Evolutionary conservation across 2,888 invertebrate genomes (phyloP).

Genomic region (Machimus atricapillus): DNA sequence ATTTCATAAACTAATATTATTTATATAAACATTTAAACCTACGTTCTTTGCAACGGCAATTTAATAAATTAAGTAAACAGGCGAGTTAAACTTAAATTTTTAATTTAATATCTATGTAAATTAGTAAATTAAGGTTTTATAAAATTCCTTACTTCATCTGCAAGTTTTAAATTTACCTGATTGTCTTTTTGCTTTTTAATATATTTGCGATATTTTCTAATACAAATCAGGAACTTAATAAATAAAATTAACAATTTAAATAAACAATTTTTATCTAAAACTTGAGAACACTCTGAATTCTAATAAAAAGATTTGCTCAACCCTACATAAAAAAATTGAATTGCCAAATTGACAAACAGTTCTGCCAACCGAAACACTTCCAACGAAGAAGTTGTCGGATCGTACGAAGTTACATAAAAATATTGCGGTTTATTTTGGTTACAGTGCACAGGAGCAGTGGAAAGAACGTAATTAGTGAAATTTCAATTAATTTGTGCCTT

Average conservation of each 20-base stretch:
- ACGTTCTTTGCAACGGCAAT: too few relatives aligned
- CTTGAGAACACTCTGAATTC: not conserved
- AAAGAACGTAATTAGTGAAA: not conserved
- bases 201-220: too few relatives aligned
- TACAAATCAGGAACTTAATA: not conserved
- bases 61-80: too few relatives aligned
- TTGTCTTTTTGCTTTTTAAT: too few relatives aligned
- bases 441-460: not conserved
- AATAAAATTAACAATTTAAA: not conserved
- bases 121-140: too few relatives aligned
- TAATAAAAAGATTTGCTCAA: not conserved
- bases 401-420: constrained; percentile 22
- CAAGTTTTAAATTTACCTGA: too few relatives aligned
- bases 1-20: too few relatives aligned
- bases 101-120: too few relatives aligned
- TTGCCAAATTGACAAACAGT: not conserved
- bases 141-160: too few relatives aligned
- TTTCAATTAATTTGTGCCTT: not conserved
- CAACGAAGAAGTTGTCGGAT: not conserved
- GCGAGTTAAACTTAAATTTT: too few relatives aligned
- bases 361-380: not conserved
- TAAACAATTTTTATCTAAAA: not conserved
- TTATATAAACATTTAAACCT: too few relatives aligned
- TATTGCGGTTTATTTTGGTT: constrained; percentile 1
- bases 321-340: not conserved